Conservation (phyloP, 2,888 invertebrate species). For the Allolobophora icterica region DNA sequence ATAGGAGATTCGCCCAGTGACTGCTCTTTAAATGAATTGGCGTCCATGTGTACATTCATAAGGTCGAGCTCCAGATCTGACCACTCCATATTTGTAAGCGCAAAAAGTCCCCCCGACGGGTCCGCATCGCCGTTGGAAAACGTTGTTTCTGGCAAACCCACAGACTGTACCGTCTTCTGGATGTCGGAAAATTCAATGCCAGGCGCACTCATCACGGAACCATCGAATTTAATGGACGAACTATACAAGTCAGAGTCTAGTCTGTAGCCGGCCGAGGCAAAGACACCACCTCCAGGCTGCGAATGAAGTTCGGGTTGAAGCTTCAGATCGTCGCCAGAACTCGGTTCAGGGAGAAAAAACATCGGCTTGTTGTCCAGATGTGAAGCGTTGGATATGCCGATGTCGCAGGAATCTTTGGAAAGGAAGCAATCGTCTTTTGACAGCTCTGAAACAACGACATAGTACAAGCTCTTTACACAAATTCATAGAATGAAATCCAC, state of each 20-base stretch:
- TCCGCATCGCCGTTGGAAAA: neutral
- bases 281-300: neutral
- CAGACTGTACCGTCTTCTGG: neutral
- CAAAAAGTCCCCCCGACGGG: neutral
- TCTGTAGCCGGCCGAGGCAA: neutral
- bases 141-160: neutral
- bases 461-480: no score
- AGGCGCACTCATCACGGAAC: neutral
- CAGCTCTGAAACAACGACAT: conserved; percentile 2
- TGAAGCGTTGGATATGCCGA: neutral
- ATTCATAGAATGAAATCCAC: no score
- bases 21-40: neutral
- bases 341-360: neutral
- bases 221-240: neutral
- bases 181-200: neutral
- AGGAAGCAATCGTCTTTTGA: neutral
- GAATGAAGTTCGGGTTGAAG: neutral
- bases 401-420: neutral
- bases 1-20: neutral
- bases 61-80: conserved; percentile 9
- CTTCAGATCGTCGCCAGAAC: neutral
- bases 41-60: neutral
- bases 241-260: neutral
- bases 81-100: conserved; percentile 22
- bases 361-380: neutral